phyloP scores from a whole-genome alignment of 1,140 invertebrate species.

The Leucophenga varia region DNA sequence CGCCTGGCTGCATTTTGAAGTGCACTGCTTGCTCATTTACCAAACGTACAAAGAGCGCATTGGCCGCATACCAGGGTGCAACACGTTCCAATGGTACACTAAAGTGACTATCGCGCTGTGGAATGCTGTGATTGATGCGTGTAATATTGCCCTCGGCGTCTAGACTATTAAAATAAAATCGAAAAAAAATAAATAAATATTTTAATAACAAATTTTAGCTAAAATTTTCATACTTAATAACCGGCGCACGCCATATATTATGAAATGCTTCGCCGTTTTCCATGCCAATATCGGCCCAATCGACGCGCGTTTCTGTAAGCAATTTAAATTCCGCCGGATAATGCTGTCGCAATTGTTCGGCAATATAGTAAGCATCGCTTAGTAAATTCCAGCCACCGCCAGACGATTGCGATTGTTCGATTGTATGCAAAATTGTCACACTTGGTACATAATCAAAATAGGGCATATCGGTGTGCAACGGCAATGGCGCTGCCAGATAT shows the following conservation, averaged over 20 bases:
- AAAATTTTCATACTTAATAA: constrained; percentile 59
- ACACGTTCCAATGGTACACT: constrained; percentile 63
- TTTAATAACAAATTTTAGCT: not conserved
- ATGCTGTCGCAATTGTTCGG: constrained; percentile 59
- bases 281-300: constrained; percentile 67
- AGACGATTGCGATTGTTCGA: constrained; percentile 63
- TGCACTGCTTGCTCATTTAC: constrained; percentile 60
- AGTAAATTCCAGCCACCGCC: constrained; percentile 67
- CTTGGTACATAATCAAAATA: constrained; percentile 73
- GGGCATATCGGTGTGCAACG: constrained; percentile 69
- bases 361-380: constrained; percentile 64
- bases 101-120: constrained; percentile 67
- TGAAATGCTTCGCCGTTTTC: constrained; percentile 62
- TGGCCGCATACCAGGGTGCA: constrained; percentile 65
- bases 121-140: constrained; percentile 67
- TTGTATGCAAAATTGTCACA: constrained; percentile 67
- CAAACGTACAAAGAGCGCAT: constrained; percentile 59
- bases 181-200: not conserved
- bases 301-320: constrained; percentile 61
- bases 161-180: constrained; percentile 50
- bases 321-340: constrained; percentile 60
- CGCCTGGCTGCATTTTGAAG: constrained; percentile 65
- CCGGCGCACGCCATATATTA: constrained; percentile 63
- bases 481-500: constrained; percentile 65
- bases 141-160: constrained; percentile 59